A percentile compares a stretch with the other conserved stretches of the same genome.
Conservation (phyloP, 2,888 invertebrate genomes). For the Adela reaumurella region DNA sequence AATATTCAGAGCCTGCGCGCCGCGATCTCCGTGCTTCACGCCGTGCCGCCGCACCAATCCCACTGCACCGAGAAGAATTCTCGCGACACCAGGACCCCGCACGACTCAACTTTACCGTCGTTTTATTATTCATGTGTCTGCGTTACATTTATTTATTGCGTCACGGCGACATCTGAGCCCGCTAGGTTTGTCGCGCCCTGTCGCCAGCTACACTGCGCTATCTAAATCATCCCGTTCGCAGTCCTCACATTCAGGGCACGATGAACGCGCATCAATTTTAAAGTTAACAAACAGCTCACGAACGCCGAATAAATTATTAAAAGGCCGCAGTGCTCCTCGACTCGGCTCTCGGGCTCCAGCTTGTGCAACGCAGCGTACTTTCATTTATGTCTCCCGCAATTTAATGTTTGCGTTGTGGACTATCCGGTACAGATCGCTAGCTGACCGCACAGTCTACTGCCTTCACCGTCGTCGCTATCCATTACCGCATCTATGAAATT, state of each 20-base stretch:
- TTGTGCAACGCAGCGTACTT: neutral
- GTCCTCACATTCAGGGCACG: neutral
- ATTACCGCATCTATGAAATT: neutral
- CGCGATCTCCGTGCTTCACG: too few species aligned
- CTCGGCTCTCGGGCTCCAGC: neutral
- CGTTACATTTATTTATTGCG: neutral
- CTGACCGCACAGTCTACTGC: too few species aligned
- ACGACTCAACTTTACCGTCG: too few species aligned
- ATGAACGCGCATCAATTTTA: neutral
- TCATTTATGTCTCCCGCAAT: neutral
- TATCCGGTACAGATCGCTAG: neutral
- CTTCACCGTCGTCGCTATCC: neutral
- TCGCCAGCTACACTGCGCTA: neutral
- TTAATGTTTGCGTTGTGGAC: neutral
- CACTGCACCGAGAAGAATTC: too few species aligned
- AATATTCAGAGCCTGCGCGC: too few species aligned
- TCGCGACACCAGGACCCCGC: too few species aligned
- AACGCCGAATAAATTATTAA: neutral
- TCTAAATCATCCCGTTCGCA: neutral
- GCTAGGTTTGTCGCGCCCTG: neutral
- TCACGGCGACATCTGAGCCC: neutral
- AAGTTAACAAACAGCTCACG: neutral
- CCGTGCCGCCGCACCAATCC: too few species aligned
- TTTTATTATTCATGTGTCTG: neutral
- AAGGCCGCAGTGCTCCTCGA: neutral